Evolutionary conservation across 2,888 invertebrate genomes (phyloP).

Genomic region (Tipula vernalis): DNA sequence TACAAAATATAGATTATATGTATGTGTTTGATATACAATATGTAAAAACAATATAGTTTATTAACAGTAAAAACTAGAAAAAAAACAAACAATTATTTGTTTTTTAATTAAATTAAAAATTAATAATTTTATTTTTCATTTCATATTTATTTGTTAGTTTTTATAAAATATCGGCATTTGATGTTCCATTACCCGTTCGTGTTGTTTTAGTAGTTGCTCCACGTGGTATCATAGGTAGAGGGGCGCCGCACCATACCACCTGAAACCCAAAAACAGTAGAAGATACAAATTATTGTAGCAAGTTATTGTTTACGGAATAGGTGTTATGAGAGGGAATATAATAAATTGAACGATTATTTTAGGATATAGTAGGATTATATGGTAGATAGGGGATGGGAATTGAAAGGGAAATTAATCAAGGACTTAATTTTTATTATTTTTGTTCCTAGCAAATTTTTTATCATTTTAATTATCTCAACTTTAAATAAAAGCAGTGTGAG

Average conservation of each 20-base stretch:
- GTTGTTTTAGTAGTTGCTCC: conserved; percentile 50
- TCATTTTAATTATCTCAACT: too few relatives aligned
- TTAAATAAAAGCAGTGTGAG: too few relatives aligned
- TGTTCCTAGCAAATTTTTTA: too few relatives aligned
- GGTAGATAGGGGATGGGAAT: too few relatives aligned
- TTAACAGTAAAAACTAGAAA: background rate
- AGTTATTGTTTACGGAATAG: background rate
- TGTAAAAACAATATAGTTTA: background rate
- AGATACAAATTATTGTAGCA: background rate
- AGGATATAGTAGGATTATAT: too few relatives aligned
- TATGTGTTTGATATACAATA: too few relatives aligned
- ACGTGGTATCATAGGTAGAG: conserved; percentile 29
- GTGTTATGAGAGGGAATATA: background rate
- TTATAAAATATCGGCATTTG: conserved; percentile 36
- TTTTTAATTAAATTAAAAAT: background rate
- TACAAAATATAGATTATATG: background rate
- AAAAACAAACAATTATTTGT: background rate
- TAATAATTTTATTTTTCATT: background rate
- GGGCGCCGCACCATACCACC: conserved; percentile 36
- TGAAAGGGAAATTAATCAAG: too few relatives aligned
- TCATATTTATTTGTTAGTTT: background rate
- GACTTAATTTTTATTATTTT: too few relatives aligned
- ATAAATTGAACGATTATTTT: background rate
- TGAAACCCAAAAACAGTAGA: conserved; percentile 16
- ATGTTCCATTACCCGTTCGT: conserved; percentile 49